Conservation (phyloP, 2,797 vertebrate species). For the Huso huso region DNA sequence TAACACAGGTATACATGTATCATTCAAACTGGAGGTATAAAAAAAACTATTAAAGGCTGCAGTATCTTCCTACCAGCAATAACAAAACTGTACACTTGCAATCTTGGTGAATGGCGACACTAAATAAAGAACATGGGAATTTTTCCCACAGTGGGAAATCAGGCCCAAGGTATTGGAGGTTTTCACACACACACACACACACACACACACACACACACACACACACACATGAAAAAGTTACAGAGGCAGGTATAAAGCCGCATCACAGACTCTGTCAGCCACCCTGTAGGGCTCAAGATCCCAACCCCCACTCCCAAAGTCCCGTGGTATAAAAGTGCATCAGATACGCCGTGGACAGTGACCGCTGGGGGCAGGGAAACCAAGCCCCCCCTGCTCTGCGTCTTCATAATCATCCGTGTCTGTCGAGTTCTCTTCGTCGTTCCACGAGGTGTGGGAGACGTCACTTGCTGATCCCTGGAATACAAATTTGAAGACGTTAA, state of each 20-base stretch:
- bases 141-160: too few species aligned
- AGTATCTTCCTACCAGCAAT: too few species aligned
- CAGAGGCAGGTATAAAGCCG: not conserved
- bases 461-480: constrained; percentile 34
- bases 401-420: constrained; percentile 67
- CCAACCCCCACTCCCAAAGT: constrained; percentile 33
- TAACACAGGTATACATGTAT: too few species aligned
- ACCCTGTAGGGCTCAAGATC: constrained; percentile 5
- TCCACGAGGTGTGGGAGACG: constrained; percentile 38
- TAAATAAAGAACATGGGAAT: too few species aligned
- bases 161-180: not conserved
- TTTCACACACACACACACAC: constrained; percentile 23
- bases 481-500: not conserved
- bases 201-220: constrained; percentile 19
- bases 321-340: constrained; percentile 28
- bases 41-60: too few species aligned
- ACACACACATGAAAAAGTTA: not conserved
- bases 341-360: constrained; percentile 70
- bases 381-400: constrained; percentile 52
- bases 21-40: too few species aligned
- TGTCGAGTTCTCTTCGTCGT: constrained; percentile 56
- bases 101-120: too few species aligned
- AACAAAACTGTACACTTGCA: too few species aligned
- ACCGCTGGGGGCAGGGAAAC: constrained; percentile 65
- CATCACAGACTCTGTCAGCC: not conserved